Evolutionary conservation across 23 tunicate genomes (phyloP), one percentile per base, ranked within the genome.

Genomic region (Styela clava): DNA sequence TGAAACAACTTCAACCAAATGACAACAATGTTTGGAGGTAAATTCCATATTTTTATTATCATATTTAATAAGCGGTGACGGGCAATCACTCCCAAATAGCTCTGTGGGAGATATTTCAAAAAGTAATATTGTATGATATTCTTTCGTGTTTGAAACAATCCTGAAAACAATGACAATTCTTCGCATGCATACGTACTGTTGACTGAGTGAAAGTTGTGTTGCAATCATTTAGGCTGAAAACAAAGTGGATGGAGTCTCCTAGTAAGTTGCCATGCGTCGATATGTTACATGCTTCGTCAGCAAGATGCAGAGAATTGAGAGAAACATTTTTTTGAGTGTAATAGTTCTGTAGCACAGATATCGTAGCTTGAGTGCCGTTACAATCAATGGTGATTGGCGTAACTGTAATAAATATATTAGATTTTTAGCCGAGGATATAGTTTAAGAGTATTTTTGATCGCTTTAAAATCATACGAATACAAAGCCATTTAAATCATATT

Each of bases 261-360:
- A 26, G 16, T 5, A 18, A 5, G 9, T 22, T 26, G 3, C 16
- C 35, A 30, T 71, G 77, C 16, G 77, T 71, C 7, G 77, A 3
- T 32, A 35, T 71, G 77, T 71, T 71, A 16, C 77, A 71, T 5
- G 34, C 34, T 71, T 71, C 77, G 35, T 71, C 77, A 32, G 77
- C 77, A 20, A 71, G 34, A 29, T 71, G 77, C 35, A 71, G 34
- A 3, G 77, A 31, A 7, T 27, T 16, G 2, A 71, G 35, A 34
- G 35, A 19, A 35, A 71, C 34, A 29, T 71, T 71, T 3, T 71
- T 33, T 30, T 16, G 34, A 2, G 5, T 16, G 77, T 71, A 71
- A 32, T 71, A 71, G 35, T 71, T 35, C 3, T 34, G 27, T 5
- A 71, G 3, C 35, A 71, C 34, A 22, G 77, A 71, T 16, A 71